These are phyloP conservation scores for Drosophila eohydei DNA, from an alignment of 2,888 invertebrate species.

Conservation along the genomic window DNA sequence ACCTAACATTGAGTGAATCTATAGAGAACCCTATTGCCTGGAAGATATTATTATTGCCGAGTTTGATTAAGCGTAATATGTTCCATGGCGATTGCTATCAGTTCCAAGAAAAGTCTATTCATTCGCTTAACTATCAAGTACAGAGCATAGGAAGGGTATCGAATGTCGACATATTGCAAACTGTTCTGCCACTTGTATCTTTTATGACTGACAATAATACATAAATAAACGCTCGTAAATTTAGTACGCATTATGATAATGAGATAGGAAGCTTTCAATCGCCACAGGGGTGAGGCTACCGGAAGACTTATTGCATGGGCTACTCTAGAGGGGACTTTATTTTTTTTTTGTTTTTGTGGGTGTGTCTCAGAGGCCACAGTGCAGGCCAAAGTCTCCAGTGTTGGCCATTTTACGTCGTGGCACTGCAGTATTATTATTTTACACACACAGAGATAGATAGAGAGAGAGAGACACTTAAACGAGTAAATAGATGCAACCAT, in stretches of 20 bases:
- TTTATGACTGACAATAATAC: slow-evolving; percentile 29
- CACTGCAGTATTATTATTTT: slow-evolving; percentile 61
- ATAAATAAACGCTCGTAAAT: slow-evolving; percentile 38
- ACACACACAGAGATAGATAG: slow-evolving; percentile 2
- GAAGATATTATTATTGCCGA: not conserved
- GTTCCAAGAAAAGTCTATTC: not conserved
- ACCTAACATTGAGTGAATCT: not conserved
- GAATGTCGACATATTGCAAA: not conserved
- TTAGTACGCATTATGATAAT: slow-evolving; percentile 42
- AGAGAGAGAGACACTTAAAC: not conserved
- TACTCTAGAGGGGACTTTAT: not conserved
- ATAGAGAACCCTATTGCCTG: not conserved
- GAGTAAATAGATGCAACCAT: slow-evolving; percentile 13
- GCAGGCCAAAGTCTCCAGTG: slow-evolving; percentile 34
- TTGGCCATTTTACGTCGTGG: slow-evolving; percentile 43
- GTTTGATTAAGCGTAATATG: not conserved
- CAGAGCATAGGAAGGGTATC: not conserved
- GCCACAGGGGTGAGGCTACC: slow-evolving; percentile 13
- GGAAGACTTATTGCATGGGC: slow-evolving; percentile 18
- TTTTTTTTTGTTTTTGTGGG: slow-evolving; percentile 1
- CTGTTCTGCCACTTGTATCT: not conserved
- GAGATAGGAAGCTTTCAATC: slow-evolving; percentile 27
- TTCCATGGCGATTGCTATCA: slow-evolving; percentile 1
- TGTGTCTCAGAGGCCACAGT: slow-evolving; percentile 9
- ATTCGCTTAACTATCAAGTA: not conserved